Base-by-base conservation (phyloP, 1,140 invertebrate species). In the Triops cancriformis region DNA sequence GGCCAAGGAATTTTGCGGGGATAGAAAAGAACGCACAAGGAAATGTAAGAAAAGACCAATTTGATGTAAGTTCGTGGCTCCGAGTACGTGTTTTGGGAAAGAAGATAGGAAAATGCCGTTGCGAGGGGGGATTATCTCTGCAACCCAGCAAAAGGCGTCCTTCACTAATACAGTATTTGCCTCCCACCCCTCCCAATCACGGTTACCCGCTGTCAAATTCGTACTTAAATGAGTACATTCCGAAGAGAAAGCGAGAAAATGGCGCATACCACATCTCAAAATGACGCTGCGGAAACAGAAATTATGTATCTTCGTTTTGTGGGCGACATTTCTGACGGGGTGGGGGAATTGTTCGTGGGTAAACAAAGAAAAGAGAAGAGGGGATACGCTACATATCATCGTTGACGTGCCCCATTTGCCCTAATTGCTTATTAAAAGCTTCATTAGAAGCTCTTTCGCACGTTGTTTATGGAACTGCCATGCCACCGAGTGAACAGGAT, bases 401-500 rank as follows among this genome's bases (percentile, higher is more conserved):
- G 51, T 64, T 64, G 51, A 64, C 51, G 51, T 23, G 51, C 51
- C 51, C 51, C 51, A 64, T 64, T 64, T 64, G 51, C 51, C 51
- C 10, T 64, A 64, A 64, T 64, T 64, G 51, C 51, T 64, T 64
- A 64, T 64, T 64, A 64, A 64, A 64, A 64, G 51, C 51, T 64
- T 64, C 51, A 64, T 64, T 64, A 64, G 0, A 64, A 64, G 18
- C 51, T 64, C n/a, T 18, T 23, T 64, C n/a, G 23, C 51, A 64
- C 51, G 5, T 64, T 64, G 51, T 64, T 64, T 64, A 64, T 64
- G 51, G 51, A 37, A 37, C n/a, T 14, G 18, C 4, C 51, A 18
- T 64, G 9, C 51, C n/a, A n/a, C 23, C 51, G 10, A 23, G 23
- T 18, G 31, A 37, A 37, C 31, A 7, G 18, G 51, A 64, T 64